Base-by-base conservation (phyloP, 2,888 invertebrate species). In the Phyllotreta cruciferae region DNA sequence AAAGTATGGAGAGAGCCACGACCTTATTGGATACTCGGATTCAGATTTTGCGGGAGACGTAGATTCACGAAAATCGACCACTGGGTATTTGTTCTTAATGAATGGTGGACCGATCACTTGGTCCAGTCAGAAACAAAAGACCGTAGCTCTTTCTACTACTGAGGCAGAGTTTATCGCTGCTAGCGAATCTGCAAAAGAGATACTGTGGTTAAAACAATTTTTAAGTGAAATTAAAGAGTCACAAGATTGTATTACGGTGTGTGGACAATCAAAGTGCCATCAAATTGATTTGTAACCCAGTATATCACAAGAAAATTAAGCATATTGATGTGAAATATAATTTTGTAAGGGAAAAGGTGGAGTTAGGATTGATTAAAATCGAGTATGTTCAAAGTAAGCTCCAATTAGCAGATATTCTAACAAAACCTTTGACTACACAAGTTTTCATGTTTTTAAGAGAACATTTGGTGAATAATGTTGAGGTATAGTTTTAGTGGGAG, bases 21-120 rank as follows among this genome's bases (percentile, higher is more conserved):
- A 10, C 1, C 14, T 63, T 9, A 49, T 10, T 14, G 58, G 54
- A 10, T 63, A 34, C 6, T 44, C 39, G n/a, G 54, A 57, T 24
- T 36, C 58, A n/a, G 49, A 58, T 42, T 55, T 49, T 41, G 54
- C 41, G 9, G 10, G 56, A 13, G 54, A 63, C 14, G 5, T n/a
- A 10, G 49, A 61, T n/a, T 69, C 68, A 0, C 38, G 70, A 10
- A 63, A 62, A 45, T 75, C 73, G n/a, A 72, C 70, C 2, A 69
- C 69, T 11, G 73, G 71, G 2, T 71, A 67, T 38, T 56, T 70
- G 0, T 68, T 70, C 36, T 55, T 57, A 35, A 56, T 72, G 11
- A 57, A 60, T 24, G 63, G 66, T 10, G 64, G 64, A 6, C 62
- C 67, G 9, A 60, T 74, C 7, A 58, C 67, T 0, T 74, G 38